Evolutionary conservation across 2,888 invertebrate genomes (phyloP).

Genomic region (Phytoseiulus persimilis): DNA sequence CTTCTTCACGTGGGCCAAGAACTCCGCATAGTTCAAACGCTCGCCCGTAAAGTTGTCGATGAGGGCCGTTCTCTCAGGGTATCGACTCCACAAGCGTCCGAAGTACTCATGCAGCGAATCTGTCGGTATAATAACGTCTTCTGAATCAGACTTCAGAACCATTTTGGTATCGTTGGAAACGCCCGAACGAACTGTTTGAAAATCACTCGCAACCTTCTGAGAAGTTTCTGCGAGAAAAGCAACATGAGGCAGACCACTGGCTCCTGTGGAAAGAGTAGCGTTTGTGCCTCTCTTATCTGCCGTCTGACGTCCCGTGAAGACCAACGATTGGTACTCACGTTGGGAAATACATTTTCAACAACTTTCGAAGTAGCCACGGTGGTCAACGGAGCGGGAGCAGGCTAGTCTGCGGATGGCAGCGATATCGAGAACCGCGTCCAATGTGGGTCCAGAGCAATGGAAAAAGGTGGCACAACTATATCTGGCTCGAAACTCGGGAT

Average conservation of each 20-base stretch:
- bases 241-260: neutral
- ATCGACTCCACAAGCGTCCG: constrained; percentile 29
- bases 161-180: neutral
- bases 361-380: neutral
- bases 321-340: neutral
- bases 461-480: no score
- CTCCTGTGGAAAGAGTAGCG: neutral
- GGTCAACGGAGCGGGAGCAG: neutral
- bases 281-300: neutral
- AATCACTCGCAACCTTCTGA: neutral
- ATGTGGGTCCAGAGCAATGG: no score
- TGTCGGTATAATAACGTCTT: neutral
- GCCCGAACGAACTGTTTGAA: neutral
- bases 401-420: neutral
- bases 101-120: constrained; percentile 25
- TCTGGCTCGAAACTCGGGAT: no score
- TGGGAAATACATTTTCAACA: neutral
- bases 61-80: neutral
- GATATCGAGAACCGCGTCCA: neutral
- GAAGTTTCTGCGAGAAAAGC: neutral
- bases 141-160: constrained; percentile 7
- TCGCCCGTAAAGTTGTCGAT: constrained; percentile 14
- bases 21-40: neutral
- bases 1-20: constrained; percentile 6
- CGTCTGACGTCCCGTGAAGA: neutral